Evolutionary conservation across 2,113 vertebrate genomes (phyloP), one percentile per base, ranked within the genome.

Genomic region (Lamprotornis superbus): DNA sequence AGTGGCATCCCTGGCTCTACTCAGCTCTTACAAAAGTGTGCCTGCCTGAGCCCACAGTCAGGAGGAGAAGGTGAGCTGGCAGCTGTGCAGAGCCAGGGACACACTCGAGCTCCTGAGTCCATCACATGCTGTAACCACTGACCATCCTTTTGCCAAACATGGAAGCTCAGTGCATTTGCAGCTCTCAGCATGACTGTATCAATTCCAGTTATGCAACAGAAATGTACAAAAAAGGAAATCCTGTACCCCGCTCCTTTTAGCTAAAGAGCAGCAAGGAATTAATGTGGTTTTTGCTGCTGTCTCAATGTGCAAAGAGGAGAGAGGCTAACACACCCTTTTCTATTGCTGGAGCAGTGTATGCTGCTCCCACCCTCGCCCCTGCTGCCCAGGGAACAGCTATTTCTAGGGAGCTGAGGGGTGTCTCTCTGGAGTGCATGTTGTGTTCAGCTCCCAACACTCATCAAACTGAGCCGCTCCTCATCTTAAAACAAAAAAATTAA

Each of bases 371-470:
- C 65, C 57, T 68, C 0, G 0, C 40, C 67, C 40, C 15, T 2
- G 59, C 86, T 37, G 49, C 11, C 3, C 61, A 49, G 67, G 27
- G 63, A 83, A 22, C 17, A 25, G 86, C 64, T 63, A 2, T n/a
- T 69, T 61, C 63, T 42, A 3, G 69, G 73, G 9, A 55, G 35
- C 56, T 1, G 3, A 35, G n/a, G 49, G 30, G 4, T 10, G 21
- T 28, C 53, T 73, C 65, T 7, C 27, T 23, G 37, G 12, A 30
- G 35, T 30, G 46, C 30, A 0, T 3, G 27, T 3, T 0, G 5
- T 71, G 67, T 49, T 87, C 50, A 37, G 49, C 59, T 87, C 65
- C 59, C 65, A 52, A 0, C 7, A 23, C 63, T 75, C 8, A 0
- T 71, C 74, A 40, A n/a, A 46, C 53, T 11, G 35, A 82, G 71